phyloP scores from a whole-genome alignment of 1,140 invertebrate genomes.

The Drosophila azteca region DNA sequence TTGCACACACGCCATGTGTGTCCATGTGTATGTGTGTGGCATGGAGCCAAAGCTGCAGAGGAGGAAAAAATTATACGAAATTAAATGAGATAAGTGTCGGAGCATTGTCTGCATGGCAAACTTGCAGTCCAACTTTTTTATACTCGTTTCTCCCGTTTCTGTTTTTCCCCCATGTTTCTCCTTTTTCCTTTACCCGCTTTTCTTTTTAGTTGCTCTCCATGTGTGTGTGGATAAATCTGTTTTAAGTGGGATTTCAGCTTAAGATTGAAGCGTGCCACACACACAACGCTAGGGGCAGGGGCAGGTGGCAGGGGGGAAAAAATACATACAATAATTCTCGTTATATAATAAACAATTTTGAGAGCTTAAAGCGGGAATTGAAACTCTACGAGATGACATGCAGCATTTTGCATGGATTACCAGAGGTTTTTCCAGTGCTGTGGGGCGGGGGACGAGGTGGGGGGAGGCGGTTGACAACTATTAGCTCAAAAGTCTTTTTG shows the following conservation, averaged over 20 bases:
- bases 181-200: too few species aligned
- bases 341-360: conserved; percentile 10
- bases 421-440: conserved; percentile 11
- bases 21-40: conserved; percentile 6
- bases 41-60: not conserved
- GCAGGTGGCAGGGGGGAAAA: too few species aligned
- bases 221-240: conserved; percentile 23
- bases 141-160: not conserved
- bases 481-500: not conserved
- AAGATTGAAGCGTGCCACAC: too few species aligned
- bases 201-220: not conserved
- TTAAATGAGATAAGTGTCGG: conserved; percentile 63
- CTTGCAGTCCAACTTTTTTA: conserved; percentile 37
- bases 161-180: not conserved
- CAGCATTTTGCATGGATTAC: conserved; percentile 2
- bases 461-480: not conserved
- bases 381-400: not conserved
- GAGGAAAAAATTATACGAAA: conserved; percentile 58
- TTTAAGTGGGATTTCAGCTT: conserved; percentile 22
- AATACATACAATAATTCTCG: conserved; percentile 8
- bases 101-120: conserved; percentile 51
- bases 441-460: not conserved
- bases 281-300: too few species aligned
- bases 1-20: conserved; percentile 27
- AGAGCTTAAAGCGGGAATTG: conserved; percentile 10